Evolutionary conservation across 1,140 invertebrate genomes (phyloP).

Genomic region (Leguminivora glycinivorella): DNA sequence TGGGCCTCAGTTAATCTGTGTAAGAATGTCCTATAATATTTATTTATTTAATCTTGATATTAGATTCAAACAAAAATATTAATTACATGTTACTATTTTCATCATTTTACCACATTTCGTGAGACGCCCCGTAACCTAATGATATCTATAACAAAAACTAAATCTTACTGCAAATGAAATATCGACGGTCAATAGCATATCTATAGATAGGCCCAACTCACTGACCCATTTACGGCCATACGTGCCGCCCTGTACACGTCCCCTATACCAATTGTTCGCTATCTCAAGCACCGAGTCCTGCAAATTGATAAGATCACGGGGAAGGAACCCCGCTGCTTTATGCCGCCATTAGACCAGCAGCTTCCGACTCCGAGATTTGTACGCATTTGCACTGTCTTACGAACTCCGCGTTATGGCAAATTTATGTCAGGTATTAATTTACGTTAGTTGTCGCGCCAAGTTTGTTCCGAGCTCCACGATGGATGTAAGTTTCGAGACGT

Average conservation of each 20-base stretch:
- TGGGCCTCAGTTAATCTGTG: too few relatives aligned
- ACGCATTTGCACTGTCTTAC: slow-evolving; percentile 69
- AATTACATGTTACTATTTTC: too few relatives aligned
- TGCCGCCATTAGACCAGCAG: slow-evolving; percentile 55
- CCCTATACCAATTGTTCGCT: slow-evolving; percentile 44
- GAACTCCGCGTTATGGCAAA: slow-evolving; percentile 74
- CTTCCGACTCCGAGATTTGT: slow-evolving; percentile 67
- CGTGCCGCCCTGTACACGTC: background rate
- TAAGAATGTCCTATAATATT: too few relatives aligned
- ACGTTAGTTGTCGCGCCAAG: slow-evolving; percentile 69
- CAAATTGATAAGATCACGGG: slow-evolving; percentile 68
- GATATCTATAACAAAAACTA: background rate
- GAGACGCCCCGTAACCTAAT: too few relatives aligned
- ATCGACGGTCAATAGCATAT: background rate
- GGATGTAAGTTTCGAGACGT: slow-evolving; percentile 57
- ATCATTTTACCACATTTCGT: too few relatives aligned
- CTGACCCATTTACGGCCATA: slow-evolving; percentile 7
- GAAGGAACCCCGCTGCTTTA: slow-evolving; percentile 60
- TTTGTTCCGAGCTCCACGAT: slow-evolving; percentile 58
- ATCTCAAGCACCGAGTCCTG: slow-evolving; percentile 58
- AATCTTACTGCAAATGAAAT: background rate
- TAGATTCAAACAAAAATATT: too few relatives aligned
- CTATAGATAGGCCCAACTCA: background rate
- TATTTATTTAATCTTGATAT: too few relatives aligned
- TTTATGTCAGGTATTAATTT: slow-evolving; percentile 78